phyloP scores from a whole-genome alignment of 2,888 invertebrate species.

The Lutraria lutraria region DNA sequence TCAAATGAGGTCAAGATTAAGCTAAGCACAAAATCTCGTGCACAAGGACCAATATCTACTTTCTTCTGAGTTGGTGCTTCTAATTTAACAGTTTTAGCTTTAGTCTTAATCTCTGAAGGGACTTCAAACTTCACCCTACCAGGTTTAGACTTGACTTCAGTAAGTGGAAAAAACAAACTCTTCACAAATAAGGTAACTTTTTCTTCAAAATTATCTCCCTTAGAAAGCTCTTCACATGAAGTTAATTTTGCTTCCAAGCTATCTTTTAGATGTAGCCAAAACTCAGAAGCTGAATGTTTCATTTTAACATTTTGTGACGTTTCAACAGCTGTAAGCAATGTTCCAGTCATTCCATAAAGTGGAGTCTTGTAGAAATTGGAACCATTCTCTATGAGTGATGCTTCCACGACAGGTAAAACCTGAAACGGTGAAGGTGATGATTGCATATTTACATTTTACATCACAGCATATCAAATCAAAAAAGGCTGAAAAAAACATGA shows the following conservation, averaged over 20 bases:
- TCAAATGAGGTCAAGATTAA: constrained; percentile 71
- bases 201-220: constrained; percentile 56
- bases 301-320: constrained; percentile 36
- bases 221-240: constrained; percentile 45
- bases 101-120: constrained; percentile 33
- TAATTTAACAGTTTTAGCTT: constrained; percentile 20
- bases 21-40: constrained; percentile 68
- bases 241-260: constrained; percentile 58
- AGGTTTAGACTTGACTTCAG: constrained; percentile 61
- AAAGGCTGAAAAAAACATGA: neutral
- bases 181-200: constrained; percentile 68
- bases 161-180: constrained; percentile 67
- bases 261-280: constrained; percentile 70
- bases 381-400: constrained; percentile 78
- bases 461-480: neutral
- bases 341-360: constrained; percentile 74
- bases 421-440: constrained; percentile 56
- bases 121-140: constrained; percentile 67
- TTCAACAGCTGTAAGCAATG: constrained; percentile 64
- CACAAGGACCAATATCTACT: constrained; percentile 53
- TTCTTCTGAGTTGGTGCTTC: constrained; percentile 45
- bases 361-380: constrained; percentile 77
- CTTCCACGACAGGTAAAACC: constrained; percentile 82
- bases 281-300: constrained; percentile 49
- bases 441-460: neutral